Base-by-base conservation (phyloP, 2,888 invertebrate species). In the Stenolophus ochropezus region DNA sequence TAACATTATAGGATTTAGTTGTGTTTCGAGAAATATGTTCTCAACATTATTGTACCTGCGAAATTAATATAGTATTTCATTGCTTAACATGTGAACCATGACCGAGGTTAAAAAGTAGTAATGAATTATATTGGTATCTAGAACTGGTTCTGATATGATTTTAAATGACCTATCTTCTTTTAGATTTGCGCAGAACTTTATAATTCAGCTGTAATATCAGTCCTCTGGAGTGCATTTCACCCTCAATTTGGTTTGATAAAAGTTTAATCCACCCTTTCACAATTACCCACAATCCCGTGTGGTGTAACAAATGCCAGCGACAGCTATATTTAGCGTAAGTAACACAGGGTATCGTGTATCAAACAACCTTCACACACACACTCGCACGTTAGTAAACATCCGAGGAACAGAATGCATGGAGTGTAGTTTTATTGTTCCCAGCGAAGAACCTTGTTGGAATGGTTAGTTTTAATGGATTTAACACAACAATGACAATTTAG, bases 401-500 rank as follows among this genome's bases (percentile, higher is more conserved):
- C 33, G 33, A 42, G 11, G 33, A 42, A 42, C 33, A 42, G 33
- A 42, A 42, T 42, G 33, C 33, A 42, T 42, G 33, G 6, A 42
- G 33, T 42, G 33, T 42, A 42, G 33, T 42, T 42, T 42, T 42
- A 8, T 42, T 42, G 33, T 42, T 42, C 33, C 33, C 33, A 42
- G 8, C 33, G 33, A 42, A 42, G 33, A 42, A 42, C 33, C 33
- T 42, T 42, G 33, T 42, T 42, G 33, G 33, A 42, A 42, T 42
- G 33, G 8, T 42, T 42, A 42, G 33, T 49, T 51, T 65, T 78
- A 78, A 78, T 61, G 42, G 76, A 58, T 77, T 58, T 77, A 77
- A 77, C 76, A 77, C 75, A 77, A 58, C 76, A 77, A 77, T 78
- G 78, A 78, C 78, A 78, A 61, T 78, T 78, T 61, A 78, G 58